Percentiles rank a stretch among this genome's conserved stretches.
These are phyloP conservation scores for Drosophila arawakana DNA, from an alignment of 1,140 invertebrate species.

Conservation along the genomic window DNA sequence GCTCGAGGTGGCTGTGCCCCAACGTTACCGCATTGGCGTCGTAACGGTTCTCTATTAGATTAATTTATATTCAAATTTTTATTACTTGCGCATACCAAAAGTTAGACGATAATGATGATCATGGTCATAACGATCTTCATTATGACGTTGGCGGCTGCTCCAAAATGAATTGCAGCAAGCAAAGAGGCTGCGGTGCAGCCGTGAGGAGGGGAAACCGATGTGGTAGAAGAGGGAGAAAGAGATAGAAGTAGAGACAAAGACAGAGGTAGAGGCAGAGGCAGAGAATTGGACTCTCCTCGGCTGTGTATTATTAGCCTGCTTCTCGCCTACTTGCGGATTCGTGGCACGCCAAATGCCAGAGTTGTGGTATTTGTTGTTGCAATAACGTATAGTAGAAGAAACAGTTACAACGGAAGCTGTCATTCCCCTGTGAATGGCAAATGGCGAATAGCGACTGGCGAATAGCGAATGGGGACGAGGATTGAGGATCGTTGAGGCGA, in stretches of 20 bases:
- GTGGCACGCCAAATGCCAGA: conserved; percentile 81
- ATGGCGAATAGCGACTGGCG: conserved; percentile 30
- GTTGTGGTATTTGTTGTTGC: conserved; percentile 57
- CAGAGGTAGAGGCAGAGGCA: background rate
- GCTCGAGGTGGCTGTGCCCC: conserved; percentile 55
- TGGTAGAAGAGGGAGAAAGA: too few relatives aligned
- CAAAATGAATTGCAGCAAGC: conserved; percentile 70
- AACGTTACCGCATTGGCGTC: conserved; percentile 45
- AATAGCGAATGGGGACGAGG: conserved; percentile 42
- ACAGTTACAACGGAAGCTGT: conserved; percentile 83
- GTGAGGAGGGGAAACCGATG: conserved; percentile 22
- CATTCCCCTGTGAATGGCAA: conserved; percentile 74
- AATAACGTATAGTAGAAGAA: conserved; percentile 79
- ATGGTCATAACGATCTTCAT: background rate
- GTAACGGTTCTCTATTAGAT: conserved; percentile 84
- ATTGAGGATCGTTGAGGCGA: conserved; percentile 31
- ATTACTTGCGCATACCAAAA: conserved; percentile 80
- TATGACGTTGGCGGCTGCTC: conserved; percentile 51
- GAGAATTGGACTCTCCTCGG: conserved; percentile 25
- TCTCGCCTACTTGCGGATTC: conserved; percentile 83
- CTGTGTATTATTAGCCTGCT: conserved; percentile 69
- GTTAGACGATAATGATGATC: conserved; percentile 32
- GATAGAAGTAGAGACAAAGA: background rate
- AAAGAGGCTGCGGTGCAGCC: conserved; percentile 34
- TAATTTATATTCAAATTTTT: conserved; percentile 85